phyloP scores from a whole-genome alignment of 2,888 invertebrate species.

The Ectobius pallidus region DNA sequence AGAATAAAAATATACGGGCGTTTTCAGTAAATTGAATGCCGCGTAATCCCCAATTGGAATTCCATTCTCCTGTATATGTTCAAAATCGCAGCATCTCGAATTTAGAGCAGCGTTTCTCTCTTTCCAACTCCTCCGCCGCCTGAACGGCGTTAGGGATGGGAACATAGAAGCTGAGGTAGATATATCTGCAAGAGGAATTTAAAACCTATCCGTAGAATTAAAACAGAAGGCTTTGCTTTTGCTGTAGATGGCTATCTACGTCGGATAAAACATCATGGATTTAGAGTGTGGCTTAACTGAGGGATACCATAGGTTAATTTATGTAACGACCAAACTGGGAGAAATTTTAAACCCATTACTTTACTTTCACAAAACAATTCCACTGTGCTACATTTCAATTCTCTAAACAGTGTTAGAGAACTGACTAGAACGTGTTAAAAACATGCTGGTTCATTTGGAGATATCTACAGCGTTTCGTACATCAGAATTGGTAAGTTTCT shows the following conservation, averaged over 20 bases:
- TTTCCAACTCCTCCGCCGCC: background rate
- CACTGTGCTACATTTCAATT: too few species aligned
- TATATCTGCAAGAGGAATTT: constrained; percentile 7
- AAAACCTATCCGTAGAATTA: background rate
- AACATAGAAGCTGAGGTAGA: background rate
- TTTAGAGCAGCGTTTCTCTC: background rate
- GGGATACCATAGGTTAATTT: constrained; percentile 6
- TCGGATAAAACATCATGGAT: constrained; percentile 14
- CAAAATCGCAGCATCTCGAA: background rate
- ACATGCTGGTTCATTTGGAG: too few species aligned
- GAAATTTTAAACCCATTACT: too few species aligned
- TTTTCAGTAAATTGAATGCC: constrained; percentile 19
- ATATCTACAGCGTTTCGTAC: too few species aligned
- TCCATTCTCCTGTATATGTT: background rate
- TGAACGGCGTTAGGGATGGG: background rate
- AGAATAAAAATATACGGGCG: constrained; percentile 13
- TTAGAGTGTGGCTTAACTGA: background rate
- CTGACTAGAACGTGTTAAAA: too few species aligned
- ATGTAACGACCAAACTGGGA: too few species aligned
- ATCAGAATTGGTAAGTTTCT: too few species aligned
- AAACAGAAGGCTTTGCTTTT: background rate
- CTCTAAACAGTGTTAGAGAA: too few species aligned
- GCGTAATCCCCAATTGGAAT: constrained; percentile 22
- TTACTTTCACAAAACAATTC: too few species aligned
- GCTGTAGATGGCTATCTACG: background rate